phyloP scores from a whole-genome alignment of 2,888 invertebrate species.

The Aquatica leii region DNA sequence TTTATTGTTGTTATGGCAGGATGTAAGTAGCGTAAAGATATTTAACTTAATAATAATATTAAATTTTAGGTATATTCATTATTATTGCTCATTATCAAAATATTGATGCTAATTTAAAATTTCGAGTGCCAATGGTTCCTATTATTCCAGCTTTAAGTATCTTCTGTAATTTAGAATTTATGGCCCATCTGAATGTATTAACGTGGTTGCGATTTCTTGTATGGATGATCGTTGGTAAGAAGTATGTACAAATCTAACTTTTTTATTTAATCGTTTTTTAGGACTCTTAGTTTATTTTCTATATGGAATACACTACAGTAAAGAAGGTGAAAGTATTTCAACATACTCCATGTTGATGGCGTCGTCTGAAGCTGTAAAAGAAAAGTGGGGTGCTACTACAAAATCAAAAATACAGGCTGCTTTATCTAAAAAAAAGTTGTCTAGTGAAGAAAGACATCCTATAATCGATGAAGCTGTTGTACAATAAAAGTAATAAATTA shows the following conservation, averaged over 20 bases:
- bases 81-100: constrained; percentile 79
- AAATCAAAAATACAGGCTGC: constrained; percentile 56
- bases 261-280: no score
- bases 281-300: constrained; percentile 84
- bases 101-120: constrained; percentile 69
- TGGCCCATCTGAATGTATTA: constrained; percentile 80
- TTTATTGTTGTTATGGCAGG: constrained; percentile 70
- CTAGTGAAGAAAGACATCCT: constrained; percentile 57
- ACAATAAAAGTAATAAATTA: constrained; percentile 18
- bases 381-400: constrained; percentile 68
- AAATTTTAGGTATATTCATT: constrained; percentile 69
- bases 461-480: constrained; percentile 56
- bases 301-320: constrained; percentile 87
- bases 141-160: constrained; percentile 81
- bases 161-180: constrained; percentile 81
- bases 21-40: constrained; percentile 63
- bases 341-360: constrained; percentile 73
- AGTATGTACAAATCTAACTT: no score
- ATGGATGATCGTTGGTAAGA: constrained; percentile 85
- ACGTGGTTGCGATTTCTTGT: constrained; percentile 87
- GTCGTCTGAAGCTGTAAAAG: constrained; percentile 68
- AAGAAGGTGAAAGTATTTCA: constrained; percentile 72
- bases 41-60: neutral
- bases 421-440: constrained; percentile 54
- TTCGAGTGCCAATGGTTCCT: constrained; percentile 84